Evolutionary conservation across 35 echinoderm and acorn worm species (phyloP), one percentile per base, ranked within the genome.

Genomic region (Acanthaster planci): DNA sequence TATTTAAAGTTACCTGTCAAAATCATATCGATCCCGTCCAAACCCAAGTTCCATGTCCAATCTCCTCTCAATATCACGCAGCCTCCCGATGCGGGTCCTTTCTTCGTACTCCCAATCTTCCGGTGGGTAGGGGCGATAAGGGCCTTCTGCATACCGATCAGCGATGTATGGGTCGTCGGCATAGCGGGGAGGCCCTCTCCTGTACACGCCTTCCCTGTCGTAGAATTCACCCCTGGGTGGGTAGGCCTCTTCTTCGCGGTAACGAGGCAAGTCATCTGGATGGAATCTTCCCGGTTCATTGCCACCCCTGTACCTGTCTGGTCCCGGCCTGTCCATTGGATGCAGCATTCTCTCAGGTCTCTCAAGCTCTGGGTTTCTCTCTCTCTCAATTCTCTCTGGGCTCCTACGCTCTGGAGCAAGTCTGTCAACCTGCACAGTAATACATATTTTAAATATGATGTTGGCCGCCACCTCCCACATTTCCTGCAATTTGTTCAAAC

Each of bases 341-440:
- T n/a, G 59, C 30, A 8, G 59, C 30, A 67, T n/a, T 67, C 59
- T 67, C 3, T 67, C 84, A 81, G 23, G 37, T 38, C 57, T 44
- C 47, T 75, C 58, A 39, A 32, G 51, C 26, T 90, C 88, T 36
- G 23, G 37, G 40, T 78, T 54, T 79, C 76, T 85, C 17, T 85
- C 83, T 40, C 83, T 80, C 6, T 81, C 81, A 34, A 58, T 57
- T 10, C 9, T 44, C 0, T 44, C 22, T 27, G 79, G 39, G 17
- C 78, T 56, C 7, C 80, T 58, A 15, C 55, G 38, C 27, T 82
- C 82, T 31, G 26, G 44, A 6, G 34, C 1, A 3, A 30, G 64
- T 30, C 23, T 26, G 30, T 72, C 64, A 36, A 12, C 64, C 64
- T 72, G 64, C 23, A 72, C 22, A 12, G 23, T 59, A 29, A 47